Conservation (phyloP, 1,140 invertebrate species). For the Leptinotarsa texana region DNA sequence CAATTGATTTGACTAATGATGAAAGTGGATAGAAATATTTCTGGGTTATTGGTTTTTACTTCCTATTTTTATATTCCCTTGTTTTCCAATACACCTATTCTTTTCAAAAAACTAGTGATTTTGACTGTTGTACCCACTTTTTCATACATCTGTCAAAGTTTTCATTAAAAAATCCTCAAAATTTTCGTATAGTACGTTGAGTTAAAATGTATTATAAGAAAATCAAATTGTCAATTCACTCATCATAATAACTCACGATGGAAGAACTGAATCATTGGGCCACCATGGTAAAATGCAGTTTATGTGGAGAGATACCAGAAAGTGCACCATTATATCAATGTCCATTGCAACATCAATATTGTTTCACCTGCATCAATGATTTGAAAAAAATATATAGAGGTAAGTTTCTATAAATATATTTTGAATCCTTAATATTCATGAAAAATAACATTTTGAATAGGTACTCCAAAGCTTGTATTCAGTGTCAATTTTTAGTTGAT, state of each 20-base stretch:
- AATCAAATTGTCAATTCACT: slow-evolving; percentile 11
- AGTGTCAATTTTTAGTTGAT: no score
- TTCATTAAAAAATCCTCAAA: slow-evolving; percentile 26
- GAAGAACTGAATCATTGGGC: slow-evolving; percentile 25
- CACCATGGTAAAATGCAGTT: slow-evolving; percentile 25
- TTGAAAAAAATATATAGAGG: slow-evolving; percentile 16
- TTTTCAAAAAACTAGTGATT: not conserved
- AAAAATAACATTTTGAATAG: no score
- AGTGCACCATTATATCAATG: slow-evolving; percentile 27
- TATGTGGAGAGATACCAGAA: slow-evolving; percentile 27
- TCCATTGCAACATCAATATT: slow-evolving; percentile 23
- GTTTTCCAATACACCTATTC: no score
- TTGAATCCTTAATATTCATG: no score
- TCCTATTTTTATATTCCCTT: no score
- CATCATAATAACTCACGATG: slow-evolving; percentile 13
- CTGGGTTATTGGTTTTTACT: no score
- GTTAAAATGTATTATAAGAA: slow-evolving; percentile 21
- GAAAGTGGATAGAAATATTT: no score
- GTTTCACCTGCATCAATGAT: slow-evolving; percentile 16
- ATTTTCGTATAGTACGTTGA: slow-evolving; percentile 29
- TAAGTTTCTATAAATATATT: not conserved
- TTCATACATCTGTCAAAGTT: slow-evolving; percentile 17
- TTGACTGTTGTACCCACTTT: not conserved
- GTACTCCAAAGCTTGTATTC: no score
- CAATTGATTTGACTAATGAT: no score